Evolutionary conservation across 2,113 vertebrate genomes (phyloP), one percentile per base, ranked within the genome.

Genomic region (Rhombomys opimus): DNA sequence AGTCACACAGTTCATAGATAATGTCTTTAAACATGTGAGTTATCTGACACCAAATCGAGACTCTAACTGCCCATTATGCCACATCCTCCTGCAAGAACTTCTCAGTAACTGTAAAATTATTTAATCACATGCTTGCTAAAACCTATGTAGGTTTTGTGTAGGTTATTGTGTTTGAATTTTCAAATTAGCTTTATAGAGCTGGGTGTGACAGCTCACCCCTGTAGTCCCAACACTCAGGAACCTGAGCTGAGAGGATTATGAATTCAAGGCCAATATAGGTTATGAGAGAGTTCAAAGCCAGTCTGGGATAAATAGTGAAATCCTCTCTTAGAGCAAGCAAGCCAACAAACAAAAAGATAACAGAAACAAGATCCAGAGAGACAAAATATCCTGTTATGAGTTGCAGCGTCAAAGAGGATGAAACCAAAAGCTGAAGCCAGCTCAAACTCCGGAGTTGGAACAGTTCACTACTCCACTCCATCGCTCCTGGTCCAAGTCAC

Each of bases 31-130:
- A 41, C 7, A 67, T 8, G 30, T 20, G 2, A 41, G 38, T 76
- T 94, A 78, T 57, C 84, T 87, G 52, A 57, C 68, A 76, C 23
- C 50, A 78, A 80, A 52, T 75, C 50, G 92, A 92, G 75, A 67
- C 23, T 80, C 20, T 84, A 87, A 85, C 17, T 13, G 72, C 65
- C 38, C 41, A 57, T 3, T 59, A 18, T 15, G 85, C n/a, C 22
- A 41, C 30, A 67, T 90, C 85, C 9, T 85, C 27, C 80, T 72
- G 0, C 89, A 59, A 96, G 52, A 18, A 20, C 7, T 81, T 81
- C 59, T 96, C 70, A 68, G 11, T 81, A 32, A 80, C 32, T 65
- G 11, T 52, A 93, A 63, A 87, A 76, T 54, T 61, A 78, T 59
- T 80, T 65, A 41, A 89, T 57, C 90, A 70, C 18, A 41, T 89